phyloP scores from a whole-genome alignment of 2,797 vertebrate genomes.

The Setipinna tenuifilis region DNA sequence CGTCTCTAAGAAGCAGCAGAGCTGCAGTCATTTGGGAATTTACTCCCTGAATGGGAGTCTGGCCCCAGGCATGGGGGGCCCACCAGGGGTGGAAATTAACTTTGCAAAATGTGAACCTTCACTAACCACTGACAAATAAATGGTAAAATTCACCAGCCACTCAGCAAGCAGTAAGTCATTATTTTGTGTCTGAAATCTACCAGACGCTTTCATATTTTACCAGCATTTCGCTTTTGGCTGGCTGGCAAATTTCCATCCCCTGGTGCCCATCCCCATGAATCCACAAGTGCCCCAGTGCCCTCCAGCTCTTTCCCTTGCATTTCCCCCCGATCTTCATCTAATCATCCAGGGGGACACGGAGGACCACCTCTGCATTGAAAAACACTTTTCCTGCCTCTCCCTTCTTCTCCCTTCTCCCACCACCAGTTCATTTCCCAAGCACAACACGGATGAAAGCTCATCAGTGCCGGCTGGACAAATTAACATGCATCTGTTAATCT shows the following conservation, averaged over 20 bases:
- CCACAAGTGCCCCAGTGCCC: not conserved
- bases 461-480: constrained; percentile 64
- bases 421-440: constrained; percentile 46
- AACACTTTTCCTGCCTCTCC: not conserved
- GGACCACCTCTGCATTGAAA: not conserved
- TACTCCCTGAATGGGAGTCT: not conserved
- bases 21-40: not conserved
- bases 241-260: no score
- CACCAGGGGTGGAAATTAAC: no score
- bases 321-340: not conserved
- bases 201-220: no score
- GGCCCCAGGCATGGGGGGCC: not conserved
- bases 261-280: not conserved
- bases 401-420: not conserved
- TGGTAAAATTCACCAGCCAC: no score
- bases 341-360: not conserved
- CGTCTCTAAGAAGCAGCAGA: not conserved
- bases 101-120: no score
- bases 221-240: no score
- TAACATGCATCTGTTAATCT: constrained; percentile 66
- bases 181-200: no score
- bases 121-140: no score
- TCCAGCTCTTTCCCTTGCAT: not conserved
- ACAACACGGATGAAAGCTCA: constrained; percentile 65
- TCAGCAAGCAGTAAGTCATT: no score